These are phyloP conservation scores for Amphipoea oculea DNA, from an alignment of 2,888 invertebrate species.

Conservation along the genomic window DNA sequence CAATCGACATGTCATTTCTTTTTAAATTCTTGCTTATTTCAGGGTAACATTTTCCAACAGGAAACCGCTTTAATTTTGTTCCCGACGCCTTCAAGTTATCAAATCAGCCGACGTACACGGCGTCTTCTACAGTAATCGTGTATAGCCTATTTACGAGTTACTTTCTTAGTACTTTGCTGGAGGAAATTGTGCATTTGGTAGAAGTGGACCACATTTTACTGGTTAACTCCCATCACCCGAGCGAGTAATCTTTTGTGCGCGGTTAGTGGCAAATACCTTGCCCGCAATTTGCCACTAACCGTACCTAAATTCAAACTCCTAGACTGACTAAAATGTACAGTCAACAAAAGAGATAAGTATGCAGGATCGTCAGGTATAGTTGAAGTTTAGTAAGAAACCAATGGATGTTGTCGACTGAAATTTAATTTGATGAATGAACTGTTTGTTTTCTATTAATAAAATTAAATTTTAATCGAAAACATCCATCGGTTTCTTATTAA, in stretches of 20 bases:
- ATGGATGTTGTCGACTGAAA: no score
- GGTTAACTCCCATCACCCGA: not conserved
- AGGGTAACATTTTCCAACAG: not conserved
- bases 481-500: no score
- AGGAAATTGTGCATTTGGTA: conserved; percentile 5
- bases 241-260: not conserved
- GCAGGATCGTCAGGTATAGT: no score
- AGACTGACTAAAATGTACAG: not conserved
- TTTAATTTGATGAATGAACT: no score
- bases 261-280: not conserved
- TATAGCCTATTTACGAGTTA: not conserved
- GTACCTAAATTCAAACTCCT: not conserved
- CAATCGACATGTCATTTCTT: not conserved
- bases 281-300: not conserved
- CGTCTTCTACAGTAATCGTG: not conserved
- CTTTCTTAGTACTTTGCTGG: not conserved
- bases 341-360: no score
- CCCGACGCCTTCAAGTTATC: not conserved
- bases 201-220: not conserved
- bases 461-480: no score
- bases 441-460: no score
- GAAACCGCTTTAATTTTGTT: not conserved
- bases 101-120: not conserved
- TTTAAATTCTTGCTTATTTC: not conserved
- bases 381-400: no score